Conservation (phyloP, 1,140 invertebrate genomes). For the Euwallacea fornicatus region DNA sequence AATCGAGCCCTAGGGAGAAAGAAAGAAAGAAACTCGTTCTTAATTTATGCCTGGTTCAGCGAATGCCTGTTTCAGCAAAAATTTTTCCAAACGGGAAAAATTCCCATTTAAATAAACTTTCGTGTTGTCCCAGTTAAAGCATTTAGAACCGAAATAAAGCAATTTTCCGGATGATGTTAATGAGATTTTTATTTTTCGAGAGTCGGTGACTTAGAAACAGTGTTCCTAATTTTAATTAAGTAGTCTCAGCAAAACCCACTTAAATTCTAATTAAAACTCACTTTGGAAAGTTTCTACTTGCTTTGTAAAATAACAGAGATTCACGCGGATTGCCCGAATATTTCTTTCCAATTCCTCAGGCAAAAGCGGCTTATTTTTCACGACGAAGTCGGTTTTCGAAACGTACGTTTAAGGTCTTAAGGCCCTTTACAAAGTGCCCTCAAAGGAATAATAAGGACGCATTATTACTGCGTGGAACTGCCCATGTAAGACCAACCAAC, state of each 20-base stretch:
- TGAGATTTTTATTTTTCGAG: constrained; percentile 12
- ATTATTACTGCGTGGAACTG: constrained; percentile 28
- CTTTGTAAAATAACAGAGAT: too few relatives aligned
- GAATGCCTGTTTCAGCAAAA: constrained; percentile 27
- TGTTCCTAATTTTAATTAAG: too few relatives aligned
- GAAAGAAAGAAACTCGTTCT: constrained; percentile 32
- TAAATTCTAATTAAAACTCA: too few relatives aligned
- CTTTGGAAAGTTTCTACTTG: too few relatives aligned
- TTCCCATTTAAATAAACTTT: constrained; percentile 27
- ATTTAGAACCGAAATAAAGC: neutral
- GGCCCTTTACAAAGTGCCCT: constrained; percentile 26
- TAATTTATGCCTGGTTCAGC: constrained; percentile 31
- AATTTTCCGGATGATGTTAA: constrained; percentile 15
- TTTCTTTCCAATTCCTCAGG: neutral
- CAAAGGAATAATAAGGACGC: constrained; percentile 36
- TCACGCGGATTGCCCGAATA: neutral
- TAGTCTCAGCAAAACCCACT: too few relatives aligned
- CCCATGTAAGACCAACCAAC: constrained; percentile 16
- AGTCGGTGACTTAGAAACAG: neutral
- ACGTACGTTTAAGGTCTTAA: constrained; percentile 21
- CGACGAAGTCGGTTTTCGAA: constrained; percentile 16
- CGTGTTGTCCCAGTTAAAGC: constrained; percentile 13
- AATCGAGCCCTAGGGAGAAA: constrained; percentile 4
- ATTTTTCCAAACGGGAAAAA: constrained; percentile 29
- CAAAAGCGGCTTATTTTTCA: constrained; percentile 22